These are phyloP conservation scores for Chloroceryle aenea DNA, from an alignment of 2,113 vertebrate genomes.

Conservation along the genomic window DNA sequence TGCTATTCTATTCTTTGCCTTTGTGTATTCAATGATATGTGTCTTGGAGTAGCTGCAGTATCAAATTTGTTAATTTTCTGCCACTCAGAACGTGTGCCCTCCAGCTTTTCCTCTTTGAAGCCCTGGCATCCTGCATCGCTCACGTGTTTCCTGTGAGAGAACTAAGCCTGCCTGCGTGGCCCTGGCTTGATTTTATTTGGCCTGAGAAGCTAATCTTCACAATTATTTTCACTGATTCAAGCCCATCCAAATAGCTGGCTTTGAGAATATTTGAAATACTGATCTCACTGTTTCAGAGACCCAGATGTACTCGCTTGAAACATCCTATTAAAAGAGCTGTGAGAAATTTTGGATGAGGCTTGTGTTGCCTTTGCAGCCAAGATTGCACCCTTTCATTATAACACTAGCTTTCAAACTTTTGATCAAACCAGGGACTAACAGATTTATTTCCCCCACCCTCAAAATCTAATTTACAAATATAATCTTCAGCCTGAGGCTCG, in stretches of 20 bases:
- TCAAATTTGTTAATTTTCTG: constrained; percentile 26
- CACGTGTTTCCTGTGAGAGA: constrained; percentile 30
- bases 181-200: constrained; percentile 33
- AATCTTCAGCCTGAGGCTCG: neutral
- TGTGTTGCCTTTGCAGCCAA: neutral
- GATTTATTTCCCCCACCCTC: neutral
- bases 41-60: neutral
- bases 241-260: constrained; percentile 49
- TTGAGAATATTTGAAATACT: constrained; percentile 58
- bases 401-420: constrained; percentile 31
- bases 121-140: neutral
- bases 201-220: constrained; percentile 13
- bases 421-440: neutral
- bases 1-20: neutral
- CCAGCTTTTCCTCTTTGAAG: neutral
- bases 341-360: constrained; percentile 48
- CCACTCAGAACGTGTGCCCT: neutral
- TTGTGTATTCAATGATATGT: neutral
- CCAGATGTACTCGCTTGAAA: constrained; percentile 52
- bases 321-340: constrained; percentile 42
- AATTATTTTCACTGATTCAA: constrained; percentile 46
- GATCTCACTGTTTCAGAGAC: constrained; percentile 33
- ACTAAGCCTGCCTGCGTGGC: neutral
- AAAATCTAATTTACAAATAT: constrained; percentile 29
- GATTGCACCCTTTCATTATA: constrained; percentile 1